These are phyloP conservation scores for Nemurella pictetii DNA, from an alignment of 2,888 invertebrate genomes.

Conservation along the genomic window DNA sequence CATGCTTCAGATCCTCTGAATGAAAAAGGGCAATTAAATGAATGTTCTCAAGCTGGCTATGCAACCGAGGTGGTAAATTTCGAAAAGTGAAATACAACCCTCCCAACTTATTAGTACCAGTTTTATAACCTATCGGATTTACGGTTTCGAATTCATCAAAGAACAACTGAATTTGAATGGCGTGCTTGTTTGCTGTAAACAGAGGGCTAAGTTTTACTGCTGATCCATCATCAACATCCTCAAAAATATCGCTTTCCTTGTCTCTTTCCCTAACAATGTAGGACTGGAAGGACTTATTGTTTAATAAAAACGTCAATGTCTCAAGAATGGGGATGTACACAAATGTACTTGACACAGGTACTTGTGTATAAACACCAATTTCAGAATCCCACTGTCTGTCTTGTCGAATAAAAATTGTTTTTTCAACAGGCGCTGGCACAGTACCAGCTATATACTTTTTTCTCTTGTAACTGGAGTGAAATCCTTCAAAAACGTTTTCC, in stretches of 20 bases:
- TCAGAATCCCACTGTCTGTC: background rate
- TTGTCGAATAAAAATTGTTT: background rate
- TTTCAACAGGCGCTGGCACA: background rate
- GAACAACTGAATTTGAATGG: slow-evolving; percentile 35
- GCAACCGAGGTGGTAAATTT: slow-evolving; percentile 35
- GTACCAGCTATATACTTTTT: background rate
- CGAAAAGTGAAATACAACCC: slow-evolving; percentile 6
- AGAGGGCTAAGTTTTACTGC: slow-evolving; percentile 2
- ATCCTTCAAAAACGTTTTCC: background rate
- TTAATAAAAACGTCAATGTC: background rate
- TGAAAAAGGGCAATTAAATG: slow-evolving; percentile 35
- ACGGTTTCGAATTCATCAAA: slow-evolving; percentile 41
- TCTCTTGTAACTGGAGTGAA: background rate
- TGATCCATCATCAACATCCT: too few species aligned
- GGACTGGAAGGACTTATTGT: background rate
- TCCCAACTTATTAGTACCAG: background rate
- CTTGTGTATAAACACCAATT: background rate
- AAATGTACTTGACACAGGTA: background rate
- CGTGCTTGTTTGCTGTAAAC: slow-evolving; percentile 10
- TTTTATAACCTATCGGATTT: slow-evolving; percentile 41
- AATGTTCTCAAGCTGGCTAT: slow-evolving; percentile 36
- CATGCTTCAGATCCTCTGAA: slow-evolving; percentile 29
- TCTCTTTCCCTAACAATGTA: background rate
- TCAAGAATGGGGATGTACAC: background rate
- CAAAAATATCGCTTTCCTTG: too few species aligned